Percentiles rank a stretch among this genome's conserved stretches.
Evolutionary conservation across 2,888 invertebrate genomes (phyloP).

Genomic region (Pristionchus japonicus): DNA sequence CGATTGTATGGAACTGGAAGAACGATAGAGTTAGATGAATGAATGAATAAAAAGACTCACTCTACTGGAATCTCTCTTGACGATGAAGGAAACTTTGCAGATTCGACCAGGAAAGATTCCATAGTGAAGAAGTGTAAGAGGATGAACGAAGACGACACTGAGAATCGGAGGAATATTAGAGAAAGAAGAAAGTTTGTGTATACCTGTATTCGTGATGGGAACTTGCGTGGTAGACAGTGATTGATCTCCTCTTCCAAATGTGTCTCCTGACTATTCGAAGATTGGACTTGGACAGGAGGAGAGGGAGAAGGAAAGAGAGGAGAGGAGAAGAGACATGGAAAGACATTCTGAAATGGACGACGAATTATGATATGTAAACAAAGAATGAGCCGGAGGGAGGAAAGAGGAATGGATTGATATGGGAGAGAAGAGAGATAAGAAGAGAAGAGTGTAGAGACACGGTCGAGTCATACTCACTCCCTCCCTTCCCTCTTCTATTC

Average conservation of each 20-base stretch:
- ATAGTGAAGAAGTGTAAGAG: slow-evolving; percentile 16
- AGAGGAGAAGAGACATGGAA: slow-evolving; percentile 9
- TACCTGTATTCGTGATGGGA: slow-evolving; percentile 41
- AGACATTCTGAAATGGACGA: slow-evolving; percentile 29
- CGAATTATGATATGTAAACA: slow-evolving; percentile 39
- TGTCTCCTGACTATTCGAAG: neutral
- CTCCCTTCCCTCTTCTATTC: neutral
- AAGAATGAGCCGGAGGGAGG: neutral
- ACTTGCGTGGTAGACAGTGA: neutral
- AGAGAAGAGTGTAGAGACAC: slow-evolving; percentile 31
- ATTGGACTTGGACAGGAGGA: neutral
- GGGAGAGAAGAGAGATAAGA: neutral
- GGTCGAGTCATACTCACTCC: slow-evolving; percentile 17
- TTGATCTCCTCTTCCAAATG: neutral
- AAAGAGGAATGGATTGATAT: slow-evolving; percentile 25
- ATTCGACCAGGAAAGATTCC: slow-evolving; percentile 28
- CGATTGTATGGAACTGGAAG: neutral
- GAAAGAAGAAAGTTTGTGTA: neutral
- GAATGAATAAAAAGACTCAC: neutral
- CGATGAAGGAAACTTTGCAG: neutral
- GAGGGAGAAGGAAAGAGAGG: slow-evolving; percentile 33
- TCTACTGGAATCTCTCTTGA: neutral
- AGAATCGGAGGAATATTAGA: neutral
- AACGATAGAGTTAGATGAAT: neutral
- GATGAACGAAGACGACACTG: slow-evolving; percentile 35